Conservation (phyloP, 2,797 vertebrate genomes). For the Taeniopygia guttata region DNA sequence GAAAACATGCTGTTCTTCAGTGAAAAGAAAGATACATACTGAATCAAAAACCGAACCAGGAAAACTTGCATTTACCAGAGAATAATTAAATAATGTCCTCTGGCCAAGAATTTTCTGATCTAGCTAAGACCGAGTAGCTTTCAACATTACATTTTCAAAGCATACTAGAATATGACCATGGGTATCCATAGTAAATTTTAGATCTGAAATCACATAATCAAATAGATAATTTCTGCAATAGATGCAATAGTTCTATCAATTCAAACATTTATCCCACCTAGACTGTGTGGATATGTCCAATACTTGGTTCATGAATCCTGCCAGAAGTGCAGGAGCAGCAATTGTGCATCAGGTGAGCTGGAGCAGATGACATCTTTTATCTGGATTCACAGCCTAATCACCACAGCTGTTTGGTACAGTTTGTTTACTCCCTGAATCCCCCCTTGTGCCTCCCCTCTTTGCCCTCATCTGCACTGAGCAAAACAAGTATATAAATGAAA, state of each 20-base stretch:
- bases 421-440: conserved; percentile 41
- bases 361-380: neutral
- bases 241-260: neutral
- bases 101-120: neutral
- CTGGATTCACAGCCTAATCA: neutral
- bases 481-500: conserved; percentile 48
- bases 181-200: neutral
- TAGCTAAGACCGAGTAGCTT: neutral
- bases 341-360: neutral
- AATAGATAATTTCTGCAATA: neutral
- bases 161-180: neutral
- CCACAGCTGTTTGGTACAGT: conserved; percentile 1
- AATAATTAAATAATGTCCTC: neutral
- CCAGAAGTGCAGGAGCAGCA: neutral
- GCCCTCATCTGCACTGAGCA: neutral
- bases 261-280: neutral
- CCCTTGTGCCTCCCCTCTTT: neutral
- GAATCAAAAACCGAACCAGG: neutral
- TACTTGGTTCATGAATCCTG: neutral
- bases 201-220: neutral
- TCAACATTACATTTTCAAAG: neutral
- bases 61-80: neutral
- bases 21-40: neutral
- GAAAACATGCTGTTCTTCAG: neutral
- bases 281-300: neutral